phyloP scores from a whole-genome alignment of 2,113 vertebrate species.

The Illadopsis cleaveri region DNA sequence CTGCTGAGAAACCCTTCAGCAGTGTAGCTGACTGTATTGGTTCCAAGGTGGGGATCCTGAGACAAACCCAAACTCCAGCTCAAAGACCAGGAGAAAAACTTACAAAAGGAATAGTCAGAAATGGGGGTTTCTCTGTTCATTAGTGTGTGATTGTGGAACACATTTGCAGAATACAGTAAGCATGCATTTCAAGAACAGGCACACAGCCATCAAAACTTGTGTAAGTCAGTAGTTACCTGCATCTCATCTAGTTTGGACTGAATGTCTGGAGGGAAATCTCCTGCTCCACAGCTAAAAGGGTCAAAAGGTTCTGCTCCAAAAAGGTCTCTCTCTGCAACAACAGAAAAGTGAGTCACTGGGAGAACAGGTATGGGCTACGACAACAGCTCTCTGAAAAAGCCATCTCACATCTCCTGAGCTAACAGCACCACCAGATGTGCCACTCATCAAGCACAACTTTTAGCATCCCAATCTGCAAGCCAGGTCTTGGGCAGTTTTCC shows the following conservation, averaged over 20 bases:
- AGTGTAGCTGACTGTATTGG: not conserved
- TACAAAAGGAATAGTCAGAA: not conserved
- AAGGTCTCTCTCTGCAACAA: slow-evolving; percentile 88
- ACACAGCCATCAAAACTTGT: not conserved
- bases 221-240: slow-evolving; percentile 85
- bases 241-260: slow-evolving; percentile 98
- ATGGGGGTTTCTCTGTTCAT: rapidly evolving
- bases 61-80: not conserved
- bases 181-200: not conserved
- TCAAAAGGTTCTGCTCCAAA: slow-evolving; percentile 98
- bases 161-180: not conserved
- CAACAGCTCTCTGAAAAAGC: not conserved
- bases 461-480: not conserved
- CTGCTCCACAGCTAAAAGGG: slow-evolving; percentile 93
- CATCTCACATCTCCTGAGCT: not conserved
- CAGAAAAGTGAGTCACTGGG: slow-evolving; percentile 39
- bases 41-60: not conserved
- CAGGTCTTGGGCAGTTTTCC: not conserved
- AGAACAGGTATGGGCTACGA: rapidly evolving
- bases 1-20: not conserved
- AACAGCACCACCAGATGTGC: not conserved
- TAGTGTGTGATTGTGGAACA: not conserved
- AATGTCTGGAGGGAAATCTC: slow-evolving; percentile 95
- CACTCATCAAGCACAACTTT: not conserved
- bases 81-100: not conserved